Conservation (phyloP, 1,140 invertebrate species). For the Coenobita brevimanus region DNA sequence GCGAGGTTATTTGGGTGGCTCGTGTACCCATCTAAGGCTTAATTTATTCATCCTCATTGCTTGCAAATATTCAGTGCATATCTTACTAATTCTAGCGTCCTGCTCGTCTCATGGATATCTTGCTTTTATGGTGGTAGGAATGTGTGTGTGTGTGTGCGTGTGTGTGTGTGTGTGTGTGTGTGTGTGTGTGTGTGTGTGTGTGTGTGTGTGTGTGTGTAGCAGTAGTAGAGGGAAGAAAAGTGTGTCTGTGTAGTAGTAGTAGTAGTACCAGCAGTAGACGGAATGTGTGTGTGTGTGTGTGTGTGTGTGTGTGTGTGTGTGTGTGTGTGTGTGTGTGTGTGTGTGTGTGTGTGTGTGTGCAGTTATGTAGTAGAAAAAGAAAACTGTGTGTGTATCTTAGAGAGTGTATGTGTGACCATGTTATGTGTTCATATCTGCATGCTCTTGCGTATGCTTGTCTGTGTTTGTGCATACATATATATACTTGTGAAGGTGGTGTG, state of each 20-base stretch:
- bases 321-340: conserved; percentile 8
- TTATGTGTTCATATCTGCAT: too few relatives aligned
- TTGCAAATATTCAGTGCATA: too few relatives aligned
- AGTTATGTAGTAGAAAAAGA: not conserved
- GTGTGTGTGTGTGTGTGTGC: not conserved
- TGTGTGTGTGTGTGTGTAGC: conserved; percentile 44
- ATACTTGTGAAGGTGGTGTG: too few relatives aligned
- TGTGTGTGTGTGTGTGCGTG: too few relatives aligned
- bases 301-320: not conserved
- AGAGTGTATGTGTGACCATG: not conserved
- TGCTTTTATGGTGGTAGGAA: too few relatives aligned
- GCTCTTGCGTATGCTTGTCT: too few relatives aligned
- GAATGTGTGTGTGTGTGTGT: conserved; percentile 18
- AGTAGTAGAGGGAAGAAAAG: not conserved
- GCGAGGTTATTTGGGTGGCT: too few relatives aligned
- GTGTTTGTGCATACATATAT: too few relatives aligned
- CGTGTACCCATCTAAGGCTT: too few relatives aligned
- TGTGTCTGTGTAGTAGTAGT: not conserved
- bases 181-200: not conserved
- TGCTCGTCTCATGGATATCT: too few relatives aligned
- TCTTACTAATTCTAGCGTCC: too few relatives aligned
- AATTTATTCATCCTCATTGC: too few relatives aligned
- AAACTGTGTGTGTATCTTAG: not conserved
- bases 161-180: not conserved
- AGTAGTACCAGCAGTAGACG: not conserved